Percentiles rank a stretch among this genome's conserved stretches.
phyloP scores from a whole-genome alignment of 2,797 vertebrate species.

The Catharus ustulatus region DNA sequence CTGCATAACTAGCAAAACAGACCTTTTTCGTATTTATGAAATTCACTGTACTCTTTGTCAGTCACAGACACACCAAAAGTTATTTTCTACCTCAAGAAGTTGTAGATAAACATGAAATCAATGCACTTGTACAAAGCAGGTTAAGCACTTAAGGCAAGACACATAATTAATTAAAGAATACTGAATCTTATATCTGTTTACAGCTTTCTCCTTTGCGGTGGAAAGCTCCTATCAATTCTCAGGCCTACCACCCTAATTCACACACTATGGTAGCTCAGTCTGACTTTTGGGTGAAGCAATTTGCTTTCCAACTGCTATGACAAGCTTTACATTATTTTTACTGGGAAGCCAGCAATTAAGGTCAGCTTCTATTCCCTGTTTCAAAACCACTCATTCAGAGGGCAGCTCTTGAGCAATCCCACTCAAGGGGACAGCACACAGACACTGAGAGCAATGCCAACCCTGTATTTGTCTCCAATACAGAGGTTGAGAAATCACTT shows the following conservation, averaged over 20 bases:
- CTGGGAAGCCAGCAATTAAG: neutral
- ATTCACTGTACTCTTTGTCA: neutral
- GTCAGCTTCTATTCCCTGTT: neutral
- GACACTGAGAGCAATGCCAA: neutral
- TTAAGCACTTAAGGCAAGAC: neutral
- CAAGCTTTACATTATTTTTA: slow-evolving; percentile 5
- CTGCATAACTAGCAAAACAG: neutral
- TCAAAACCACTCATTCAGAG: slow-evolving; percentile 25
- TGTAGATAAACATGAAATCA: neutral
- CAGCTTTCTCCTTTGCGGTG: neutral
- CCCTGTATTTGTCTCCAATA: neutral
- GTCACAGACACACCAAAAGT: neutral
- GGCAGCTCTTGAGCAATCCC: slow-evolving; percentile 39
- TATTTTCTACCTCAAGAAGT: neutral
- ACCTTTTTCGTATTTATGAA: neutral
- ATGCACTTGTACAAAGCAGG: fast-evolving
- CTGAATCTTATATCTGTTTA: neutral
- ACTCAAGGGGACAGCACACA: neutral
- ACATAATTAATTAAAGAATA: neutral
- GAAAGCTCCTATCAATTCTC: neutral
- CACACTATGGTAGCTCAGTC: neutral
- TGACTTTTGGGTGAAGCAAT: neutral
- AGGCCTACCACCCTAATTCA: neutral
- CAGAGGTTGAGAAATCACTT: slow-evolving; percentile 9
- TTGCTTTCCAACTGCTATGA: neutral